phyloP scores from a whole-genome alignment of 1,140 invertebrate species.

The Littorina saxatilis region DNA sequence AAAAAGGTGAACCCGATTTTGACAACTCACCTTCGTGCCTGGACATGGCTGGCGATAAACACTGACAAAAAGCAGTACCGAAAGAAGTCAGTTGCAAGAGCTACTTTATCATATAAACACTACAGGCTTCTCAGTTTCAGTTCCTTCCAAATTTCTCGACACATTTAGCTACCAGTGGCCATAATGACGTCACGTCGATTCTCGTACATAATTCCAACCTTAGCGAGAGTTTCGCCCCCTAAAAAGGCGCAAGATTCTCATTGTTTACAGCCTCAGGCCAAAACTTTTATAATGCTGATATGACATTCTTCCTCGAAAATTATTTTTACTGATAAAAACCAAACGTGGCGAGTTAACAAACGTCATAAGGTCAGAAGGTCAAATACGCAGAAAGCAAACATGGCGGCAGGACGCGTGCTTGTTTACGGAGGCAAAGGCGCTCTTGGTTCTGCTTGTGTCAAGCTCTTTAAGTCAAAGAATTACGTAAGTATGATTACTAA shows the following conservation, averaged over 20 bases:
- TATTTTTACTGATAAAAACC: no score
- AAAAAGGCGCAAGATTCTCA: no score
- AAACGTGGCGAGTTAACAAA: no score
- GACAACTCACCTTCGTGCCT: slow-evolving; percentile 86
- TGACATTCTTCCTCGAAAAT: no score
- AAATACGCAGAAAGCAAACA: background rate
- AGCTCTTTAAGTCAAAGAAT: slow-evolving; percentile 91
- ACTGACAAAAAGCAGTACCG: no score
- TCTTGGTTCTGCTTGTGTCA: slow-evolving; percentile 89
- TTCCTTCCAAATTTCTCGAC: slow-evolving; percentile 44
- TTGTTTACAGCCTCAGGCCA: no score
- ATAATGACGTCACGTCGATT: slow-evolving; percentile 69
- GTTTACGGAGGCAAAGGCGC: slow-evolving; percentile 97
- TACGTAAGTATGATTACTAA: slow-evolving; percentile 81
- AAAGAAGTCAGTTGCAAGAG: background rate
- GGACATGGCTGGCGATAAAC: slow-evolving; percentile 80
- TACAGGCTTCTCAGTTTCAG: slow-evolving; percentile 29
- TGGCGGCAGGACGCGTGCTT: slow-evolving; percentile 82
- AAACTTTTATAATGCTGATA: no score
- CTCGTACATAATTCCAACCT: slow-evolving; percentile 43
- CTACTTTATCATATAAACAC: slow-evolving; percentile 12
- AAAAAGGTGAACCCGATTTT: background rate
- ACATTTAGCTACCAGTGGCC: slow-evolving; percentile 63
- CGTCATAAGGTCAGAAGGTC: slow-evolving; percentile 5
- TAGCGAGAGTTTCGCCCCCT: slow-evolving; percentile 23